Conservation (phyloP, 2,888 invertebrate species). For the Cybosia mesomella region DNA sequence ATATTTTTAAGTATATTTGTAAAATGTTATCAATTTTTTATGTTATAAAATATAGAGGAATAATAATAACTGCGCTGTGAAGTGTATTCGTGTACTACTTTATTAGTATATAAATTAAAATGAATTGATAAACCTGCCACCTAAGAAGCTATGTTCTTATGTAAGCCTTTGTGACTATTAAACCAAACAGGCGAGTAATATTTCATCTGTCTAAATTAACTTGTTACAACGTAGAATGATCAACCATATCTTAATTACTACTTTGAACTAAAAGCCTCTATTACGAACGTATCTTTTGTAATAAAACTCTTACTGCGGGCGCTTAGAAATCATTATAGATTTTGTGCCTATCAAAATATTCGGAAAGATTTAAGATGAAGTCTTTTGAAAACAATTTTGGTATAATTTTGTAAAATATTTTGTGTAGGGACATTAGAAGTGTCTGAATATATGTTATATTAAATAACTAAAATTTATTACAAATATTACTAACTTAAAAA, state of each 20-base stretch:
- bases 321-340: constrained; percentile 57
- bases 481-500: no score
- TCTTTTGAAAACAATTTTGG: not conserved
- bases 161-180: constrained; percentile 15
- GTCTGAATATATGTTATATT: no score
- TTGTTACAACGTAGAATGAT: constrained; percentile 42
- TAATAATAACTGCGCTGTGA: not conserved
- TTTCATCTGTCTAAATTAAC: constrained; percentile 42
- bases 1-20: no score
- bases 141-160: constrained; percentile 16
- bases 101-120: not conserved
- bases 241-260: constrained; percentile 47
- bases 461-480: no score
- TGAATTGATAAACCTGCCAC: constrained; percentile 14
- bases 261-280: constrained; percentile 29
- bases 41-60: no score
- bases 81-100: not conserved
- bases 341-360: constrained; percentile 56
- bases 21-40: no score
- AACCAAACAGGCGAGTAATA: constrained; percentile 17
- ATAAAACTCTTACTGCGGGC: constrained; percentile 37
- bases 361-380: constrained; percentile 43
- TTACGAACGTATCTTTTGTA: constrained; percentile 32
- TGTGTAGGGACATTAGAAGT: not conserved
- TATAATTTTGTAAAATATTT: no score